phyloP scores from a whole-genome alignment of 1,140 invertebrate genomes.

The Amphibalanus amphitrite region DNA sequence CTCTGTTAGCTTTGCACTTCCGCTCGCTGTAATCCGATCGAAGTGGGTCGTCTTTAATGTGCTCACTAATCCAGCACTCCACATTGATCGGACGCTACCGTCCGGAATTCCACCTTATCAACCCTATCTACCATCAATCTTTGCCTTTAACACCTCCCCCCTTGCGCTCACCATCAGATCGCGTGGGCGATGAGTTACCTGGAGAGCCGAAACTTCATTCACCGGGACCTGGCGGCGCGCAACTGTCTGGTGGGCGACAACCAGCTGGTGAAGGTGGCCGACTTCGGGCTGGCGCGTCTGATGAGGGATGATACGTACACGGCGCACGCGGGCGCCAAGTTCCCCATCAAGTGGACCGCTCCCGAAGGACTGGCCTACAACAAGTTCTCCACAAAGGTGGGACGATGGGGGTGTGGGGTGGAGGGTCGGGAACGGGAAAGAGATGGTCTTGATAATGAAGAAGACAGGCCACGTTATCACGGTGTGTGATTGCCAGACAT shows the following conservation, averaged over 20 bases:
- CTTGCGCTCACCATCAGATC: conserved; percentile 32
- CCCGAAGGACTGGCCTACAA: conserved; percentile 98
- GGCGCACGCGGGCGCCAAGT: conserved; percentile 93
- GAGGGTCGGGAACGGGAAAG: no score
- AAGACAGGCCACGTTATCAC: no score
- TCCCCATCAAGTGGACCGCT: conserved; percentile 99
- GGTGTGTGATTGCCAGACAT: no score
- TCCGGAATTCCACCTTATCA: no score
- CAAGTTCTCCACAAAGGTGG: conserved; percentile 87
- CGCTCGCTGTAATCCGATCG: no score
- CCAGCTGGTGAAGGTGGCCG: conserved; percentile 80
- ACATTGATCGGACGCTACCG: no score
- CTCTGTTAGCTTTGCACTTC: no score
- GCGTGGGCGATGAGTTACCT: conserved; percentile 97
- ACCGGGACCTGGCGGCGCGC: conserved; percentile 91
- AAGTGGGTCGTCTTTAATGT: no score
- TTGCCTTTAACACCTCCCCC: neutral
- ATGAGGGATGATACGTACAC: conserved; percentile 98
- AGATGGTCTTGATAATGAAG: no score
- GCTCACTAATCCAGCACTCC: no score
- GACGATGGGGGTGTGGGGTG: no score
- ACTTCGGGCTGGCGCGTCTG: conserved; percentile 91
- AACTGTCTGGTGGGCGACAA: conserved; percentile 97
- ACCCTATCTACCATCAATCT: no score
- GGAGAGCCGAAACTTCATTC: conserved; percentile 89